Evolutionary conservation across 2,797 vertebrate species (phyloP), one percentile per base, ranked within the genome.

Genomic region (Sorex maritimensis): DNA sequence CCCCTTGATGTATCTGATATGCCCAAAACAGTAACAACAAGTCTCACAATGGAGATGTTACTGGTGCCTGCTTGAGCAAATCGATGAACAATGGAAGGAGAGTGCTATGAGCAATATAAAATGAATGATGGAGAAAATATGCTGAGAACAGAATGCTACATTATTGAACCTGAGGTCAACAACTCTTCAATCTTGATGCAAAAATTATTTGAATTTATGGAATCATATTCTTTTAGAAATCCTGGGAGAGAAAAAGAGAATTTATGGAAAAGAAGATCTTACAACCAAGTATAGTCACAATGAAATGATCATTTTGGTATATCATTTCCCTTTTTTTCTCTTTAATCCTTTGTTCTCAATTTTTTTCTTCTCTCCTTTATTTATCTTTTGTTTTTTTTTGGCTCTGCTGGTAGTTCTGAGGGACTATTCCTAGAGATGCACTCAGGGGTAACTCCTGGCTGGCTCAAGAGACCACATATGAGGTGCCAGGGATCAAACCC

Each of bases 191-290:
- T 73, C 41, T 89, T 80, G 30, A 46, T 68, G 15, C 55, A 49
- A 82, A 91, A 73, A 4, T 28, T 89, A 68, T 67, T 81, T 77
- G 63, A 90, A 84, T 87, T 75, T n/a, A 21, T n/a, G 8, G 75
- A 46, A 2, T 67, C 73, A 0, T 83, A 38, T 17, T 12, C 34
- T 68, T 30, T 78, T 78, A 79, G 83, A 81, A 67, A 78, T 63
- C 91, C 65, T 72, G 6, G 21, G 81, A 81, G 49, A 7, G 78
- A 69, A 61, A 49, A 81, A 69, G 41, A 61, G 41, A 81, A 46
- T 41, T 49, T 61, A 30, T 69, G 24, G 74, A 28, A 81, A 67
- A 74, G 24, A 86, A 68, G n/a, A 91, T 55, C 19, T 87, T 21
- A 61, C 21, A 8, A 34, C 34, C 30, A 79, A 52, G 71, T 80